Conservation (phyloP, 2,888 invertebrate genomes). For the Eupithecia exiguata region DNA sequence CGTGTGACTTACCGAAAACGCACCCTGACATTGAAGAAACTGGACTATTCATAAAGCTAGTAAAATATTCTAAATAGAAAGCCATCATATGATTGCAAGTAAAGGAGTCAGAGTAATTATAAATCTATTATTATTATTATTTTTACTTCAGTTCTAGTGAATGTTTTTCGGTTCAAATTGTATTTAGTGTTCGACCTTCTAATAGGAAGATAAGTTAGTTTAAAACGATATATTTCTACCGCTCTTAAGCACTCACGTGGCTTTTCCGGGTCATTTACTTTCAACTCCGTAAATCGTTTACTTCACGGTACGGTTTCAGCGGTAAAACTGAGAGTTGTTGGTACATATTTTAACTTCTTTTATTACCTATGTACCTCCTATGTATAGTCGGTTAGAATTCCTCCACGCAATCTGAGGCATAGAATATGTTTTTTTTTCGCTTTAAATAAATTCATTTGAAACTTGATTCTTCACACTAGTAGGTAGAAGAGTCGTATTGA, state of each 20-base stretch:
- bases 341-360: not conserved
- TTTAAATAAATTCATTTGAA: not conserved
- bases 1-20: not conserved
- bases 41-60: not conserved
- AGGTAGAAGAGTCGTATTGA: not conserved
- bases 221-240: slow-evolving; percentile 48
- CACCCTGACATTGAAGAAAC: not conserved
- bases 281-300: slow-evolving; percentile 26
- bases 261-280: slow-evolving; percentile 52
- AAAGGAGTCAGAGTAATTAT: no score
- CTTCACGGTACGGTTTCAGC: slow-evolving; percentile 8
- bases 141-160: no score
- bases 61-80: not conserved
- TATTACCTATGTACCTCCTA: not conserved
- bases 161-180: not conserved
- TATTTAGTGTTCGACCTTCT: slow-evolving; percentile 17
- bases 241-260: slow-evolving; percentile 45
- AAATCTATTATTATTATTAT: no score
- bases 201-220: slow-evolving; percentile 44
- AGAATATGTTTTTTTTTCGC: not conserved
- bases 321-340: slow-evolving; percentile 10
- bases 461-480: no score
- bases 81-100: not conserved
- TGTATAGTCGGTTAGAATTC: not conserved
- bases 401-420: not conserved